phyloP scores from a whole-genome alignment of 1,140 invertebrate genomes.

The Drosophila busckii region DNA sequence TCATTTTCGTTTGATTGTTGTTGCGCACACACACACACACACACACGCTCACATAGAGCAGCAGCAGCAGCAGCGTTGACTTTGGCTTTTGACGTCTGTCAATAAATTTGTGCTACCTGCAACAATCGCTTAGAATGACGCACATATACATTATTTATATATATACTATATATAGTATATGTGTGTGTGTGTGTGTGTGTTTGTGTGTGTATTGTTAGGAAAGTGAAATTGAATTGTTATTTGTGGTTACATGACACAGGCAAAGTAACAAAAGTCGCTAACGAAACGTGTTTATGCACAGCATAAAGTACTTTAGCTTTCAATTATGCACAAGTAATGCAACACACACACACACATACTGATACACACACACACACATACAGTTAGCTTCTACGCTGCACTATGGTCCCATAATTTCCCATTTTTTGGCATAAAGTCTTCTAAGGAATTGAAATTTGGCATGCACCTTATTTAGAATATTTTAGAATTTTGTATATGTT shows the following conservation, averaged over 20 bases:
- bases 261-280: constrained; percentile 45
- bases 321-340: constrained; percentile 54
- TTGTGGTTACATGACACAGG: too few species aligned
- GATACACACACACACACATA: too few species aligned
- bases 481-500: too few species aligned
- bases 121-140: constrained; percentile 16
- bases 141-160: constrained; percentile 45
- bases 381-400: too few species aligned
- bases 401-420: too few species aligned
- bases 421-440: too few species aligned
- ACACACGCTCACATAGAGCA: neutral
- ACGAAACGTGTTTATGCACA: constrained; percentile 64
- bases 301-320: constrained; percentile 73
- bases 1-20: constrained; percentile 60
- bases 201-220: constrained; percentile 54
- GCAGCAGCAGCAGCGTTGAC: neutral
- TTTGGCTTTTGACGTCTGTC: constrained; percentile 32
- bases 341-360: too few species aligned
- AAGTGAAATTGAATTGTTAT: constrained; percentile 69
- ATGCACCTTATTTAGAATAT: too few species aligned
- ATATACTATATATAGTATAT: constrained; percentile 32
- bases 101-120: constrained; percentile 40
- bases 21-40: constrained; percentile 21
- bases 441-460: too few species aligned
- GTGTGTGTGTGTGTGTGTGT: constrained; percentile 9